These are phyloP conservation scores for Bombylius discolor DNA, from an alignment of 2,888 invertebrate genomes.

Conservation along the genomic window DNA sequence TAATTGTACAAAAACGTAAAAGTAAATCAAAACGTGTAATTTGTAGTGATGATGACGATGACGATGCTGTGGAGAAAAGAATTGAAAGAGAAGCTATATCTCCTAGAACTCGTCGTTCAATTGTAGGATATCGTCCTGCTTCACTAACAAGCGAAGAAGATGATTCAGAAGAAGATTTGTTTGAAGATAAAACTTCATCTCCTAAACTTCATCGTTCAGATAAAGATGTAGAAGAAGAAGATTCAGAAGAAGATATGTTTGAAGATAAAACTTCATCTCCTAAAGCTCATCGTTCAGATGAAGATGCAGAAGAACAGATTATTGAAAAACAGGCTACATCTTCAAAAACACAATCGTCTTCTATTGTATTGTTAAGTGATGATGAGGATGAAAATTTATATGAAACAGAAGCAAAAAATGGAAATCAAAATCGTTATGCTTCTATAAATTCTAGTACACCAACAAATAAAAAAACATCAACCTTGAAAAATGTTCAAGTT, in stretches of 20 bases:
- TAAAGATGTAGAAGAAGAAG: background rate
- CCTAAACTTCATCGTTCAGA: no score
- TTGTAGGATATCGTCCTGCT: constrained; percentile 28
- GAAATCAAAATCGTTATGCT: no score
- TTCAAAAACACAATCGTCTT: background rate
- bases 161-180: background rate
- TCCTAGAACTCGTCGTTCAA: constrained; percentile 32
- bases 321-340: background rate
- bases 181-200: background rate
- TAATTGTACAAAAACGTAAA: no score
- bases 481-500: background rate
- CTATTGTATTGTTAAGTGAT: background rate
- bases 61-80: constrained; percentile 18
- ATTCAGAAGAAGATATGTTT: background rate
- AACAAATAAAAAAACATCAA: background rate
- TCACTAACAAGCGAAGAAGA: constrained; percentile 18
- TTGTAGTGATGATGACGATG: background rate
- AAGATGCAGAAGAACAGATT: background rate
- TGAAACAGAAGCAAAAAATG: background rate
- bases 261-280: background rate
- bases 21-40: no score
- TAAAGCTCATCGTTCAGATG: background rate
- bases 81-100: constrained; percentile 24
- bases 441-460: background rate
- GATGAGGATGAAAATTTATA: background rate